Evolutionary conservation across 1,140 invertebrate species (phyloP), one percentile per base, ranked within the genome.

Genomic region (Probaryconus sp.): DNA sequence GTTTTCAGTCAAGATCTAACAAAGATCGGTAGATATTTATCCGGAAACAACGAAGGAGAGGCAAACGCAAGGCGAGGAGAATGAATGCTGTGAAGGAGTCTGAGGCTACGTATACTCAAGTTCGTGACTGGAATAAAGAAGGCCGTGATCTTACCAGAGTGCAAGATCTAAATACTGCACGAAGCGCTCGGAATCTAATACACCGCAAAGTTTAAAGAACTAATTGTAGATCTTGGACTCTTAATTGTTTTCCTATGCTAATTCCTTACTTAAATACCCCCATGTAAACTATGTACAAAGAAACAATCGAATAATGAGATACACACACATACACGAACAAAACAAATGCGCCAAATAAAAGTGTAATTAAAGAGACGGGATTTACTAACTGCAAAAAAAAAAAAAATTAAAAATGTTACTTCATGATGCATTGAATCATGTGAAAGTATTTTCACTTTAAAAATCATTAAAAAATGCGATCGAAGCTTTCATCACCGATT

Each of bases 121-220:
- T 77, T 78, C 78, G 78, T 80, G 78, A 80, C 76, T 67, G 58
- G 78, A 78, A 79, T 79, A 68, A 77, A 68, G 68, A 75, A 69
- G 42, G 43, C 55, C 56, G 61, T 64, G 65, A 67, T 75, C 51
- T 64, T 61, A 31, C 30, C 56, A 17, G 48, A 74, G 60, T 64
- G 33, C 58, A 61, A 70, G 64, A 68, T 77, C 55, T 64, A 63
- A 58, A 68, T 58, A 48, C 33, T 64, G 31, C 56, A 63, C 48
- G 58, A 58, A 68, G 48, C 35, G 47, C 56, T 67, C 42, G 56
- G 30, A 56, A 55, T 55, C 55, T 58, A 60, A 65, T 48, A 51
- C 28, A 60, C 43, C 43, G 24, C 16, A 20, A 61, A 61, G 61
- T 61, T 60, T 67, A 26, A 65, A 53, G 56, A 51, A 58, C 71